Evolutionary conservation across 2,888 invertebrate species (phyloP).

Genomic region (Noctua janthe): DNA sequence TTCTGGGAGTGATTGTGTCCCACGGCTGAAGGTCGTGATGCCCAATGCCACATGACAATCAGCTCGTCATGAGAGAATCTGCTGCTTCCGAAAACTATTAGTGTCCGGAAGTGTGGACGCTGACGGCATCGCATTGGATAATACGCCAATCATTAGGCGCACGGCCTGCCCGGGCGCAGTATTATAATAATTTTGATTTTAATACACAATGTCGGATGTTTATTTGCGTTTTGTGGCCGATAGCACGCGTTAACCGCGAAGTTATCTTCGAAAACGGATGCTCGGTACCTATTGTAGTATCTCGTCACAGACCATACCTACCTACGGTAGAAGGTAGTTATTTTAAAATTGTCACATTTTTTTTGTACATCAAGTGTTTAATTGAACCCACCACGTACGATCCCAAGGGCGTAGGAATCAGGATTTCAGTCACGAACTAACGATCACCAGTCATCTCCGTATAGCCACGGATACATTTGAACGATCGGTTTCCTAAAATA

Average conservation of each 20-base stretch:
- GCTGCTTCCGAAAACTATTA: conserved; percentile 71
- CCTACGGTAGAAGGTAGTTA: neutral
- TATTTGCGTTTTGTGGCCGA: conserved; percentile 11
- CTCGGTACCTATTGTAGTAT: neutral
- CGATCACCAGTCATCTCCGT: conserved; percentile 12
- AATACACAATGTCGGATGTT: conserved; percentile 7
- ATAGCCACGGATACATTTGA: conserved; percentile 12
- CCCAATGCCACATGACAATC: conserved; percentile 71
- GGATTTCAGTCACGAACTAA: conserved; percentile 33
- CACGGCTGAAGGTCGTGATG: conserved; percentile 70
- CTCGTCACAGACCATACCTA: neutral
- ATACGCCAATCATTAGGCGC: conserved; percentile 39
- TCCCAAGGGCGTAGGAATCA: neutral
- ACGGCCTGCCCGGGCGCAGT: neutral
- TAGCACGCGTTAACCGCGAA: neutral
- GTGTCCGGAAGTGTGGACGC: conserved; percentile 61
- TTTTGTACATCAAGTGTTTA: neutral
- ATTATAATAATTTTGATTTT: conserved; percentile 10
- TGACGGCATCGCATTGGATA: conserved; percentile 52
- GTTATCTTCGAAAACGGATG: conserved; percentile 33
- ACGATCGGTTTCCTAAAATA: conserved; percentile 41
- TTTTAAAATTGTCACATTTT: neutral
- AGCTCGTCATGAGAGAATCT: conserved; percentile 66
- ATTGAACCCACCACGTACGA: neutral
- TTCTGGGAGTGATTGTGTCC: conserved; percentile 57